Evolutionary conservation across 2,797 vertebrate species (phyloP).

Genomic region (Antennarius maculatus): DNA sequence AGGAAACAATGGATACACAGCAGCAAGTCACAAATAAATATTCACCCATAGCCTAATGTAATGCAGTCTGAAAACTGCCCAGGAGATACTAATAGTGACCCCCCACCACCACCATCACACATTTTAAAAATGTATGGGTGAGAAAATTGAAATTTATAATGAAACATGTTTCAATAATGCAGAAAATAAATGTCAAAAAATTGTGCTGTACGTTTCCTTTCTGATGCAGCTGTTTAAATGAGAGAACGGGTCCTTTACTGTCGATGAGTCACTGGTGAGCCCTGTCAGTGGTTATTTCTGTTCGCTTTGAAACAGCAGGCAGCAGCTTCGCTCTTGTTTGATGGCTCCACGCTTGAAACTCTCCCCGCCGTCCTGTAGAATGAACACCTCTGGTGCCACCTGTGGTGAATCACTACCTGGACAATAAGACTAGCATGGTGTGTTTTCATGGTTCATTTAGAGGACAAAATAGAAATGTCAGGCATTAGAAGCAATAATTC

Average conservation of each 20-base stretch:
- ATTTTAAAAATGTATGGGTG: background rate
- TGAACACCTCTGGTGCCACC: background rate
- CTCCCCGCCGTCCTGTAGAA: slow-evolving; percentile 4
- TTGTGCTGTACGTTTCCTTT: slow-evolving; percentile 10
- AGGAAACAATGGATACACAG: no score
- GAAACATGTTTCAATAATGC: slow-evolving; percentile 14
- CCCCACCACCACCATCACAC: no score
- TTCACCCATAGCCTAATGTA: no score
- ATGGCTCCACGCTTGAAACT: slow-evolving; percentile 32
- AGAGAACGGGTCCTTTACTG: background rate
- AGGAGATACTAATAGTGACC: no score
- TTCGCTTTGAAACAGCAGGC: slow-evolving; percentile 43
- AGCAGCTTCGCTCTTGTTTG: slow-evolving; percentile 15
- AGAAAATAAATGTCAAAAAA: slow-evolving; percentile 38
- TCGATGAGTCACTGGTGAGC: slow-evolving; percentile 36
- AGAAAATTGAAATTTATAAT: background rate
- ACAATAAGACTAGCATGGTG: background rate
- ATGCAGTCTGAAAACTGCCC: no score
- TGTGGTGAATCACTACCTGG: slow-evolving; percentile 7
- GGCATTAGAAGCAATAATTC: background rate
- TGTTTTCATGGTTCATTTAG: no score
- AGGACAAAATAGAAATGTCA: background rate
- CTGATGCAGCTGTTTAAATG: background rate
- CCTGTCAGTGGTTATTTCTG: slow-evolving; percentile 46
- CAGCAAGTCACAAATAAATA: no score